Evolutionary conservation across 2,113 vertebrate genomes (phyloP), one percentile per base, ranked within the genome.

Genomic region (Paedocypris sp.): DNA sequence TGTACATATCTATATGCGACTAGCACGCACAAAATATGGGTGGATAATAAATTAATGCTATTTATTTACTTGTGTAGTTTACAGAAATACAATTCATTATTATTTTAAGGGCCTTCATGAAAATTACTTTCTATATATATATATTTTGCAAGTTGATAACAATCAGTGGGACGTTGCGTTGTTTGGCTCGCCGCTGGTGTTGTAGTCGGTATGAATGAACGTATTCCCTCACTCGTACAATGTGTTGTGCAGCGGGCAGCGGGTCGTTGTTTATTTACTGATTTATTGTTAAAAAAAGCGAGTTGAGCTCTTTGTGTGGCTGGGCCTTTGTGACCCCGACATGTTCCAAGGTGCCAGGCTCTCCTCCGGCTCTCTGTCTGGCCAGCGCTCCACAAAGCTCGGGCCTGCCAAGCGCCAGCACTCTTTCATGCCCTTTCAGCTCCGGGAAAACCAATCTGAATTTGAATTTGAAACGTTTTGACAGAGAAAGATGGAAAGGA

Each of bases 401-500:
- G 69, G 25, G 35, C 9, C 59, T 61, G 46, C 59, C 59, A 50
- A 61, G 36, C 35, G 31, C 60, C 75, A 67, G 70, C 38, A 15
- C 68, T 68, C 23, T 67, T 78, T 69, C 64, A 68, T 75, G 66
- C 53, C 66, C 74, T 68, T 42, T 60, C 38, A 43, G 56, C 31
- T 42, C 11, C 19, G 51, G 52, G 43, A 48, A 47, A 59, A 56
- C 22, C 64, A 71, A 60, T 59, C 61, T 6, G 43, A 73, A 77
- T 81, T 81, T 77, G 78, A 84, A 81, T 80, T 72, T 82, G 68
- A 82, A 72, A 73, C 41, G 62, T 78, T 79, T 72, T 79, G 83
- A 85, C 77, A 71, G 77, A 72, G 77, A 82, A 81, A 81, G 82
- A 83, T 83, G 80, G 82, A 75, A 69, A 61, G 64, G 41, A 48